Evolutionary conservation across 2,888 invertebrate species (phyloP).

Genomic region (Ganaspis brasiliensis): DNA sequence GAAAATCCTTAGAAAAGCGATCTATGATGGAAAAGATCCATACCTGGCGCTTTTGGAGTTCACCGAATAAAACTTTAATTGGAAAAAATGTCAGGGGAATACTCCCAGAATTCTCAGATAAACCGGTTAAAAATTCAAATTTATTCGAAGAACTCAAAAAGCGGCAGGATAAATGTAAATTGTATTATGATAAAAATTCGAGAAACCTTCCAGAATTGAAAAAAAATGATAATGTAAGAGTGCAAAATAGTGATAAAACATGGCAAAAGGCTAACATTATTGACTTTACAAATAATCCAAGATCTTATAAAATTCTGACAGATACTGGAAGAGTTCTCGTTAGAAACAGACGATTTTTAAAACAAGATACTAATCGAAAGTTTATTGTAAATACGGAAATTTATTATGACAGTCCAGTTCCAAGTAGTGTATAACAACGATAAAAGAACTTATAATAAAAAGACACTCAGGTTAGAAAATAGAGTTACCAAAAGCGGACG

Average conservation of each 20-base stretch:
- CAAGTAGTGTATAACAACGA: not conserved
- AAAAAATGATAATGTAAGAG: too few species aligned
- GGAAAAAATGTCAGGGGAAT: conserved; percentile 46
- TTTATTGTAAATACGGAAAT: not conserved
- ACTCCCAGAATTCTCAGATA: conserved; percentile 28
- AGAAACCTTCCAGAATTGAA: too few species aligned
- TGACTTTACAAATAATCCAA: not conserved
- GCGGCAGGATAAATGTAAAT: too few species aligned
- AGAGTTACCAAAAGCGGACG: not conserved
- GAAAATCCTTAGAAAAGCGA: conserved; percentile 49
- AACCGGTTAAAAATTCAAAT: not conserved
- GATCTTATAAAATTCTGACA: not conserved
- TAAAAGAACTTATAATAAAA: not conserved
- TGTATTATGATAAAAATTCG: too few species aligned
- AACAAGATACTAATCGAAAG: not conserved
- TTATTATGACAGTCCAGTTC: not conserved
- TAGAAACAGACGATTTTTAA: not conserved
- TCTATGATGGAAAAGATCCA: conserved; percentile 55
- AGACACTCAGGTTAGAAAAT: not conserved
- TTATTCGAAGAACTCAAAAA: too few species aligned
- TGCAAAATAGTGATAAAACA: not conserved
- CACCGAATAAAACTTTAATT: conserved; percentile 47
- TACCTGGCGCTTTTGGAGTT: conserved; percentile 57
- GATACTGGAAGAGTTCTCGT: not conserved
- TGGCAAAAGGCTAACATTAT: not conserved